These are phyloP conservation scores for Trachelus iudaicus DNA, from an alignment of 2,888 invertebrate species.

Conservation along the genomic window DNA sequence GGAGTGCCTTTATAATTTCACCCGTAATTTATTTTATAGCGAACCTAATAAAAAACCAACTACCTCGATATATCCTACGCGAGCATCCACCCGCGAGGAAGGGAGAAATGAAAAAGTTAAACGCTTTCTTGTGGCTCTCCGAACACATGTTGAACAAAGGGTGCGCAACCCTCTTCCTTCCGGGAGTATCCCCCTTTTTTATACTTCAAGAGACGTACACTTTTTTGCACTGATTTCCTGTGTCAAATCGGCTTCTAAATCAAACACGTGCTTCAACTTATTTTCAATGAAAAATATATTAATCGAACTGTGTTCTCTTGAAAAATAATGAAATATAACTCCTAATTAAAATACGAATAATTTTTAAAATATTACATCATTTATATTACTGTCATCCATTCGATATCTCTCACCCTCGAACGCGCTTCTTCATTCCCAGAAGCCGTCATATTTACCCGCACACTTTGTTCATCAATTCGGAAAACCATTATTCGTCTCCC, in stretches of 20 bases:
- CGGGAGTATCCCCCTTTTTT: background rate
- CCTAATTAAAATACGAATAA: background rate
- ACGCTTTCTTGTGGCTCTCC: conserved; percentile 27
- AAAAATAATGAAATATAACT: background rate
- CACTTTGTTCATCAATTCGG: no score
- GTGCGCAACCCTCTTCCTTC: background rate
- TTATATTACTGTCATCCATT: no score
- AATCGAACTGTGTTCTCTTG: background rate
- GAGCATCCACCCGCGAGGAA: conserved; percentile 1
- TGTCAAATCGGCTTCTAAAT: background rate
- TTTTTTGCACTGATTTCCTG: background rate
- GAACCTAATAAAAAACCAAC: conserved; percentile 44
- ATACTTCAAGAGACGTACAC: background rate
- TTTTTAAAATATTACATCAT: background rate
- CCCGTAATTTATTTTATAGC: conserved; percentile 49
- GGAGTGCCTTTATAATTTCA: conserved; percentile 46
- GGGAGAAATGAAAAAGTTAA: conserved; percentile 38
- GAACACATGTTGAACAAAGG: conserved; percentile 18
- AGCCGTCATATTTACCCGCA: background rate
- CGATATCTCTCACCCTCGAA: no score
- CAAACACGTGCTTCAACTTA: background rate
- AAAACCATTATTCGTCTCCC: background rate
- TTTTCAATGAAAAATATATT: background rate
- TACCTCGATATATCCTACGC: conserved; percentile 13
- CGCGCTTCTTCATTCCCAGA: background rate